These are phyloP conservation scores for Amniataba percoides DNA, from an alignment of 2,797 vertebrate species.

Conservation along the genomic window DNA sequence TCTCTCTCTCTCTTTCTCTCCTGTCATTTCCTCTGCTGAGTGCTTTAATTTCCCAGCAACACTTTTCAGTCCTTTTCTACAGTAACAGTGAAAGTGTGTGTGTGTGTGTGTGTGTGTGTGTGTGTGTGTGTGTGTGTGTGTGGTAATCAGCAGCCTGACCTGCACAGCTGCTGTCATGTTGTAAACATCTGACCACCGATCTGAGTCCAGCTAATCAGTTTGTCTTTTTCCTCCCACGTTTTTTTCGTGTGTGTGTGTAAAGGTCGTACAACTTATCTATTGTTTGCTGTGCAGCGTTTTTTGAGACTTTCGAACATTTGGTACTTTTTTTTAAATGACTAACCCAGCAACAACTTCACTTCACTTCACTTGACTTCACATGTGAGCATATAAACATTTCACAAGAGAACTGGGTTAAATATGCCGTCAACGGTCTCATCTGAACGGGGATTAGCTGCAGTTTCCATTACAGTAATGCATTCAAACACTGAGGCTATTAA, in stretches of 20 bases:
- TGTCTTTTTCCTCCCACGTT: not conserved
- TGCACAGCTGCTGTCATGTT: constrained; percentile 39
- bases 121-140: constrained; percentile 7
- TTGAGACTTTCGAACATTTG: not conserved
- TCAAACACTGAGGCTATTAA: not conserved
- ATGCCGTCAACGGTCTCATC: constrained; percentile 5
- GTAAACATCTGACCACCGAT: constrained; percentile 30
- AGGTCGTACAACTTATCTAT: not conserved
- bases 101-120: not conserved
- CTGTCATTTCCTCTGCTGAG: constrained; percentile 34
- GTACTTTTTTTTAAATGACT: constrained; percentile 1
- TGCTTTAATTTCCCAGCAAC: constrained; percentile 32
- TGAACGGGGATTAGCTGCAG: constrained; percentile 29
- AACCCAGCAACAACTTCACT: not conserved
- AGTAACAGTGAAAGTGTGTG: not conserved
- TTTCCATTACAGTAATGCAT: constrained; percentile 36
- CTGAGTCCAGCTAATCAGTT: constrained; percentile 11
- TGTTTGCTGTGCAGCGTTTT: not conserved
- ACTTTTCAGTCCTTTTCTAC: constrained; percentile 4
- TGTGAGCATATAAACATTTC: constrained; percentile 26
- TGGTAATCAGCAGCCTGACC: constrained; percentile 1
- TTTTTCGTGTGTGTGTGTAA: not conserved
- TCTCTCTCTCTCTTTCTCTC: no score
- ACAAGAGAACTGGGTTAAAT: constrained; percentile 24
- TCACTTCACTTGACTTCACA: not conserved